Evolutionary conservation across 2,888 invertebrate species (phyloP), one percentile per base, ranked within the genome.

Genomic region (Sympetrum striolatum): DNA sequence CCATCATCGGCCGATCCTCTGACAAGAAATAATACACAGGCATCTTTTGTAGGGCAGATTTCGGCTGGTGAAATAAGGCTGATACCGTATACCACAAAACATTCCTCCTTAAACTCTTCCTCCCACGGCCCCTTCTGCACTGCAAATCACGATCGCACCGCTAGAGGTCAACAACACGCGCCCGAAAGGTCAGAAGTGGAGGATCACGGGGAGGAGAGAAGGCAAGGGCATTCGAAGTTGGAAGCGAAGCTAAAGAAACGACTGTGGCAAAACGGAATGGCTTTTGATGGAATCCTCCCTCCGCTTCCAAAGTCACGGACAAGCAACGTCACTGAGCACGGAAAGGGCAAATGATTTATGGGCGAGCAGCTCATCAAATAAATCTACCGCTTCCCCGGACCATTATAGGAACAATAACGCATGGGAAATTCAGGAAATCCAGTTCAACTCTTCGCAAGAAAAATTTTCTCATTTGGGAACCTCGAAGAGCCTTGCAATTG

Each of bases 91-190:
- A 86, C 37, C 64, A 86, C 86, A 60, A 37, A 86, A 25, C 39
- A 60, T 35, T 35, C 64, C 86, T 37, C 35, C 86, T 44, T 58
- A 48, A 81, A n/a, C 64, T 37, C 60, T n/a, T n/a, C 86, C 86
- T 60, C 86, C 86, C 86, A 86, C 86, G 86, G 86, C 86, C 86
- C 60, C 64, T 86, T 37, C n/a, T 86, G 60, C 86, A 86, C 60
- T 60, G 86, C 86, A 35, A 86, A 86, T 86, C 86, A 86, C 86
- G 86, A 86, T n/a, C 86, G 86, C 86, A 86, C 86, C 60, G 86
- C 86, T 86, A 86, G 60, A 60, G 86, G 86, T 86, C 86, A 86
- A 86, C 86, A 86, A 86, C 86, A 86, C 86, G 58, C 60, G 86
- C 86, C 82, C 86, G 86, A 86, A 86, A 86, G 86, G 86, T 86